These are phyloP conservation scores for Nasonia oneida DNA, from an alignment of 2,888 invertebrate species.

Conservation along the genomic window DNA sequence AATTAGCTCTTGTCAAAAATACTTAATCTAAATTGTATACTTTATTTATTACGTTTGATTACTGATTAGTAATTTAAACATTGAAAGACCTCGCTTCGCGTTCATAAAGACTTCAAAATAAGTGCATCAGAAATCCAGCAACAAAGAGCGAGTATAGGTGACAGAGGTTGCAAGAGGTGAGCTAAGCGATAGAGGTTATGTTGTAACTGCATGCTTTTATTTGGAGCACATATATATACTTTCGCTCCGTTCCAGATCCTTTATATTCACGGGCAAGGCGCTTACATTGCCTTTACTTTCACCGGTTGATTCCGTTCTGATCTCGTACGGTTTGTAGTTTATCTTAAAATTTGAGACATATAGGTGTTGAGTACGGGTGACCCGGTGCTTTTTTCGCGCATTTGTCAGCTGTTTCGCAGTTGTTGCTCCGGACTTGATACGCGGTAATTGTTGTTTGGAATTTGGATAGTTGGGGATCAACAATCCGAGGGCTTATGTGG, in stretches of 20 bases:
- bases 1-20: no score
- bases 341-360: background rate
- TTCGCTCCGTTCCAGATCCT: slow-evolving; percentile 19
- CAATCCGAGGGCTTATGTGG: background rate
- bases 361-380: background rate
- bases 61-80: no score
- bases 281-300: slow-evolving; percentile 23
- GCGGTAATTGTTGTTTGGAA: slow-evolving; percentile 10
- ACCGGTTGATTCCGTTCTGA: background rate
- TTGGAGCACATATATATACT: slow-evolving; percentile 25
- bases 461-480: background rate
- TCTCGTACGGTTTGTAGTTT: background rate
- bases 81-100: background rate
- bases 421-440: background rate
- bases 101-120: no score
- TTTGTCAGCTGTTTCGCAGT: slow-evolving; percentile 11
- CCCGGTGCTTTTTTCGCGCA: background rate
- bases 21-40: no score
- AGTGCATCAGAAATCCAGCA: background rate
- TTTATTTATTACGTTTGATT: no score
- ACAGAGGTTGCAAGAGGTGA: no score
- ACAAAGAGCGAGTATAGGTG: background rate
- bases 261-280: background rate
- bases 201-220: slow-evolving; percentile 16
- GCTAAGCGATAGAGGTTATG: slow-evolving; percentile 9